Evolutionary conservation across 2,797 vertebrate species (phyloP).

Genomic region (Cygnus olor): DNA sequence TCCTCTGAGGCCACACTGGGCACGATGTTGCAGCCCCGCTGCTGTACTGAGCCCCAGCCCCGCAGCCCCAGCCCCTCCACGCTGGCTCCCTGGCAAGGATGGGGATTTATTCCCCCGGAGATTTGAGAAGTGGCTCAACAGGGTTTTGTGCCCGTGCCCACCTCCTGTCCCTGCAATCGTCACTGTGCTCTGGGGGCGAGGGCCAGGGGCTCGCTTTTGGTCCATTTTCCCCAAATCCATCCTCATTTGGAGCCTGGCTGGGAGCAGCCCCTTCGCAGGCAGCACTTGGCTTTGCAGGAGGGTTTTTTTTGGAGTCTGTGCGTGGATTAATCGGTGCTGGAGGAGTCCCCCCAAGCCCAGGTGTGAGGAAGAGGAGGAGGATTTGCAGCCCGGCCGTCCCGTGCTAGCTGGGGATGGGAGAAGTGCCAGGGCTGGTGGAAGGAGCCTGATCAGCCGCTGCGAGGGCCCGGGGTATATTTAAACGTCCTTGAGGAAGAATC

Average conservation of each 20-base stretch:
- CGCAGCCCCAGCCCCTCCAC: neutral
- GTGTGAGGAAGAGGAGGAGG: neutral
- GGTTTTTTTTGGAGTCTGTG: neutral
- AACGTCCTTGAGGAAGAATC: constrained; percentile 62
- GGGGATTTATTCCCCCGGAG: neutral
- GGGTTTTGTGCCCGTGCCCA: neutral
- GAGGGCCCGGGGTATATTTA: constrained; percentile 11
- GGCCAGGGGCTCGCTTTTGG: neutral
- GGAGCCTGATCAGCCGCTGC: neutral
- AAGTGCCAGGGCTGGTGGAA: neutral
- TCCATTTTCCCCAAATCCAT: neutral
- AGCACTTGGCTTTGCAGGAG: neutral
- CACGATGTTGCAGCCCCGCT: neutral
- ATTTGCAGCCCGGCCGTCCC: neutral
- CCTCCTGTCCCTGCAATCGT: neutral
- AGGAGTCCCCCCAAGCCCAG: accelerated
- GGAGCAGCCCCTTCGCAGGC: neutral
- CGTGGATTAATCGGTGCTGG: accelerated
- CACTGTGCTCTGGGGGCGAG: accelerated
- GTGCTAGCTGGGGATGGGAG: neutral
- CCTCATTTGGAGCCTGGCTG: neutral
- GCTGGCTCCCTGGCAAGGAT: neutral
- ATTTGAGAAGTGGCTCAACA: neutral
- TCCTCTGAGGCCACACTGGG: accelerated
- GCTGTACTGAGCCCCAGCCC: neutral